These are phyloP conservation scores for Stramonita haemastoma DNA, from an alignment of 2,888 invertebrate genomes.

Conservation along the genomic window DNA sequence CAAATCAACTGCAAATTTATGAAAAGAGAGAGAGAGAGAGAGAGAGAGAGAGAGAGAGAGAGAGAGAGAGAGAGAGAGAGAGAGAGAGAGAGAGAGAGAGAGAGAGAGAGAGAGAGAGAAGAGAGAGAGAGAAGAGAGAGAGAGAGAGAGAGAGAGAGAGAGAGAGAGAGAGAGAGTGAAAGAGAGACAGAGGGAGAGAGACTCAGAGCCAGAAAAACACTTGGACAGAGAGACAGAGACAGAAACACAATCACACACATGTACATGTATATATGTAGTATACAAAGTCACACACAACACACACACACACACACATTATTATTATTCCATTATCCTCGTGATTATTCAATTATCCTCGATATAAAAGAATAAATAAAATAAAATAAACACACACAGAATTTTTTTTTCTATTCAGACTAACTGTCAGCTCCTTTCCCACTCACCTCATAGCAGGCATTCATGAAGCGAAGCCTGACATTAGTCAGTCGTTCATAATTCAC, in stretches of 20 bases:
- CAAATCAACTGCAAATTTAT: too few relatives aligned
- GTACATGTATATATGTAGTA: too few relatives aligned
- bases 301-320: too few relatives aligned
- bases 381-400: too few relatives aligned
- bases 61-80: not conserved
- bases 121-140: not conserved
- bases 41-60: not conserved
- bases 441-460: slow-evolving; percentile 54
- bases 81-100: not conserved
- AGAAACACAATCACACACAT: too few relatives aligned
- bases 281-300: too few relatives aligned
- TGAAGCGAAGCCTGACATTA: slow-evolving; percentile 58
- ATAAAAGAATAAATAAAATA: too few relatives aligned
- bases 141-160: not conserved
- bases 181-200: not conserved
- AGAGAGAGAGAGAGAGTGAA: not conserved
- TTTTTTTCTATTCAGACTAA: not conserved
- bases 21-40: not conserved
- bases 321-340: too few relatives aligned
- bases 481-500: slow-evolving; percentile 64
- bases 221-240: too few relatives aligned
- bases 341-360: too few relatives aligned
- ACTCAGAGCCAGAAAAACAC: not conserved
- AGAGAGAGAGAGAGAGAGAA: not conserved
- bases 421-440: not conserved